Evolutionary conservation across 2,113 vertebrate species (phyloP).

Genomic region (Diadophis punctatus): DNA sequence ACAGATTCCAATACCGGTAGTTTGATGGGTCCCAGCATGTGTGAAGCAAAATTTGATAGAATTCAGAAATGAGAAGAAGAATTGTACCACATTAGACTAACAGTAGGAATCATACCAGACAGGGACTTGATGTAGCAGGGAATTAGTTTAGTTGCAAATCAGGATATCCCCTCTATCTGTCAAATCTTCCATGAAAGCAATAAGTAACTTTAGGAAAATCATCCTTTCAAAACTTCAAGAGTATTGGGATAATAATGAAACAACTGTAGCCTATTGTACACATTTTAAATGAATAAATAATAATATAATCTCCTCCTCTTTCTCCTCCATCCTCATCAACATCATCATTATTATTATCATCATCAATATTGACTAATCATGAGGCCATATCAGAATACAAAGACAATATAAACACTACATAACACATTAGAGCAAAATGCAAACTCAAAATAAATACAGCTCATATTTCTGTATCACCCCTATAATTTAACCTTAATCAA

Average conservation of each 20-base stretch:
- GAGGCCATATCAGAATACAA: neutral
- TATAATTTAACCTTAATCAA: neutral
- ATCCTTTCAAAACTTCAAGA: neutral
- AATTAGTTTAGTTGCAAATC: neutral
- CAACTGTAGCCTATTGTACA: neutral
- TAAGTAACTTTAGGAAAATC: neutral
- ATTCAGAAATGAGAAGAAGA: neutral
- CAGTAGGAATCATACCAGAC: neutral
- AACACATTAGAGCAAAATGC: neutral
- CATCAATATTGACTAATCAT: neutral
- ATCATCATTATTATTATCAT: neutral
- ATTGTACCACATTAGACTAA: neutral
- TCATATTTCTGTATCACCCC: neutral
- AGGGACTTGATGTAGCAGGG: neutral
- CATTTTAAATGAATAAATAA: neutral
- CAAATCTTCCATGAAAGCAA: neutral
- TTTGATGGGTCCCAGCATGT: neutral
- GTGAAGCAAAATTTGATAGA: neutral
- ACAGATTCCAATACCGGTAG: neutral
- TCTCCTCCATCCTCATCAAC: neutral
- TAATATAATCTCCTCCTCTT: neutral
- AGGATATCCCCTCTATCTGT: neutral
- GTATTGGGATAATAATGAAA: neutral
- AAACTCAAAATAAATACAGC: neutral
- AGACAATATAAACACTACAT: neutral